Percentiles rank a stretch among this genome's conserved stretches.
Evolutionary conservation across 2,113 vertebrate species (phyloP).

Genomic region (Nematolebias whitei): DNA sequence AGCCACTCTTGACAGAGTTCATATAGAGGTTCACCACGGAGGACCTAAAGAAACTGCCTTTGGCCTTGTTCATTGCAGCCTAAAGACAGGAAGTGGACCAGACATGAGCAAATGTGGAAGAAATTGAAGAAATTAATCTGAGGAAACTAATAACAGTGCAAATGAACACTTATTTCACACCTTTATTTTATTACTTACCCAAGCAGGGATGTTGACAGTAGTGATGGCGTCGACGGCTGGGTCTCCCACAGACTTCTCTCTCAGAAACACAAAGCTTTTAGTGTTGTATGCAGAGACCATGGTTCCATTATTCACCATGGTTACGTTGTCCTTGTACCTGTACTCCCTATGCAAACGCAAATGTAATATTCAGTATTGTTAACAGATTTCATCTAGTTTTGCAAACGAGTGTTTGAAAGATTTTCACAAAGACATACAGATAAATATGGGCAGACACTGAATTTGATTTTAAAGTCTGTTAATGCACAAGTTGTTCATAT

Average conservation of each 20-base stretch:
- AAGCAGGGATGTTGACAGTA: constrained; percentile 90
- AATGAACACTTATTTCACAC: background rate
- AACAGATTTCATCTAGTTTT: background rate
- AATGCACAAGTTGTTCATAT: too few species aligned
- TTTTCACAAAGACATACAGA: too few species aligned
- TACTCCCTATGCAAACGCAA: constrained; percentile 83
- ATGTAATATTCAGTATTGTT: background rate
- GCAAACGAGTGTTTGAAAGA: too few species aligned
- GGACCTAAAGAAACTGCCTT: constrained; percentile 42
- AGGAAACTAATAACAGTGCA: background rate
- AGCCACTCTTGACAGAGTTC: constrained; percentile 11
- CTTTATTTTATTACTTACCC: constrained; percentile 84
- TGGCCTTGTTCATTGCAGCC: constrained; percentile 85
- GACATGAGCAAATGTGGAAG: background rate
- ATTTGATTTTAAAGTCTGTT: background rate
- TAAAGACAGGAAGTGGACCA: constrained; percentile 50
- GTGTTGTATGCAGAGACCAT: constrained; percentile 87
- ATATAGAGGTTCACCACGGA: constrained; percentile 52
- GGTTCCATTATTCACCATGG: constrained; percentile 86
- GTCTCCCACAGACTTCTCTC: constrained; percentile 87
- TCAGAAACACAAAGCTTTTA: constrained; percentile 89
- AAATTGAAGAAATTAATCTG: background rate
- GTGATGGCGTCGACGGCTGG: constrained; percentile 84
- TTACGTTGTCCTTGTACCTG: constrained; percentile 86
- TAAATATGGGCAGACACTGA: background rate